Evolutionary conservation across 2,797 vertebrate genomes (phyloP), one percentile per base, ranked within the genome.

Genomic region (Ctenopoma multispine): DNA sequence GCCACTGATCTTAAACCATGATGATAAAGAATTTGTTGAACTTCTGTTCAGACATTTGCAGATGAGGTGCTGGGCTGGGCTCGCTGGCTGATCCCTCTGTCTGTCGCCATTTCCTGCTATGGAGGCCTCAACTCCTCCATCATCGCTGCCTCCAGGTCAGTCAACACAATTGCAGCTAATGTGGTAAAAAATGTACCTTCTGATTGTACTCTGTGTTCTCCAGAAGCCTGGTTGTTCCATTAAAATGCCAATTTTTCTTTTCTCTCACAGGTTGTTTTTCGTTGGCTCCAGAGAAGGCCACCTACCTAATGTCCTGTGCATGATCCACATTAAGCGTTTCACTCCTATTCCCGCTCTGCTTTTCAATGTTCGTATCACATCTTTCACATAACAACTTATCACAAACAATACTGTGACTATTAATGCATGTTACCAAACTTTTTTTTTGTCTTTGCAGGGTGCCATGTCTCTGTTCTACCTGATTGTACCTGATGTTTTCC

Each of bases 51-150:
- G 95, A 95, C 95, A 0, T 96, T 96, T 92, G 95, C 95, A 29
- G 95, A 96, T 23, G 74, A 86, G 54, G 92, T 93, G 34, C 87
- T 96, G 68, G 92, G 95, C 63, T 95, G 91, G 88, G 93, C 75
- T 38, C 92, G 93, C 15, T 96, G 95, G 95, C 84, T 96, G 46
- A 95, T 96, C 61, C 95, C 95, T 7, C 79, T 96, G 24, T 92
- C 95, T 29, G 95, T 96, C 78, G 95, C 95, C 44, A 95, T 96
- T 81, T 96, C 95, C 54, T 96, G 95, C 74, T 96, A 95, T 1
- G 95, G 95, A 36, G 93, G 95, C 40, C 90, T 96, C 44, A 96
- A 96, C 87, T 96, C 95, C 20, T 95, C 95, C 31, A 95, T 96
- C 80, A 96, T 96, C 14, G 92, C 95, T 58, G 92, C 94, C 43